Evolutionary conservation across 1,140 invertebrate species (phyloP).

Genomic region (Lycorma delicatula): DNA sequence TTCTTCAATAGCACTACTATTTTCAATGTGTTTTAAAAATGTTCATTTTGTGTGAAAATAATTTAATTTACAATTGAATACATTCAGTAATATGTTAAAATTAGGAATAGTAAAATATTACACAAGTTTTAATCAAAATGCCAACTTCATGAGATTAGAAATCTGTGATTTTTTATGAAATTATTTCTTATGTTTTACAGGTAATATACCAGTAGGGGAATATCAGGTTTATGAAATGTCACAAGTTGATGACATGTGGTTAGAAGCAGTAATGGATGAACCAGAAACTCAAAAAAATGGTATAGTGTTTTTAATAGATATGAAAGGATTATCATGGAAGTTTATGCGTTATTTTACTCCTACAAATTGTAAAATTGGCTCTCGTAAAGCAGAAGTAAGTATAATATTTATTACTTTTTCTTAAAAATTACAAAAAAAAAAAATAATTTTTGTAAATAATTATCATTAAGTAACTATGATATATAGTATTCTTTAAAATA

Average conservation of each 20-base stretch:
- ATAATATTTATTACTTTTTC: neutral
- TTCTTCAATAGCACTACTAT: too few relatives aligned
- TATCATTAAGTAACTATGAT: neutral
- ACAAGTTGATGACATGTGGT: slow-evolving; percentile 32
- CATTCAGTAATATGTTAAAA: too few relatives aligned
- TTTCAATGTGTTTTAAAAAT: too few relatives aligned
- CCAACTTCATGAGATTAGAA: too few relatives aligned
- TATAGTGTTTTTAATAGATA: slow-evolving; percentile 35
- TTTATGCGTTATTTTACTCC: slow-evolving; percentile 36
- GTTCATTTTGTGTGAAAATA: too few relatives aligned
- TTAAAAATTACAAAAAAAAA: neutral
- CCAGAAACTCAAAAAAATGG: slow-evolving; percentile 33
- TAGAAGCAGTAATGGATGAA: slow-evolving; percentile 33
- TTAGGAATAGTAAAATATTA: too few relatives aligned
- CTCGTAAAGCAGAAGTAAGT: slow-evolving; percentile 31
- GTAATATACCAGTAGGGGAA: slow-evolving; percentile 23
- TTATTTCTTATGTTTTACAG: too few relatives aligned
- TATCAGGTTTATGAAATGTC: slow-evolving; percentile 22
- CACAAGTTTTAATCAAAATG: too few relatives aligned
- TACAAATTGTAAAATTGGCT: slow-evolving; percentile 28
- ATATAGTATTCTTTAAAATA: neutral
- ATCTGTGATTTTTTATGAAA: too few relatives aligned
- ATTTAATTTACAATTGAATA: too few relatives aligned
- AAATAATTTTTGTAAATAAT: neutral
- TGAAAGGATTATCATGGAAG: slow-evolving; percentile 31